Evolutionary conservation across 2,888 invertebrate species (phyloP).

Genomic region (Campoletis raptor): DNA sequence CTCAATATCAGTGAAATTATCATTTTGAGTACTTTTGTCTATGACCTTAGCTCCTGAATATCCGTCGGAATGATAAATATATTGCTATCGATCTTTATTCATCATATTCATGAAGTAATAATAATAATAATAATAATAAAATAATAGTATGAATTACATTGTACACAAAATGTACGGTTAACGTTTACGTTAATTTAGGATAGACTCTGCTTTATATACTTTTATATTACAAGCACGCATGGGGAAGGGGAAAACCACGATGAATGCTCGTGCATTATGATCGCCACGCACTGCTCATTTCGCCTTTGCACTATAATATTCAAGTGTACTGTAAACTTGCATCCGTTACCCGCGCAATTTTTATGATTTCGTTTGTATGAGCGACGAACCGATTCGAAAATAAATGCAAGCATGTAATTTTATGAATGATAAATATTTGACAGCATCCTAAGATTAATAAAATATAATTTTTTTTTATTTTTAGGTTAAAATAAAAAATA

Average conservation of each 20-base stretch:
- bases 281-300: conserved; percentile 52
- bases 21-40: too few species aligned
- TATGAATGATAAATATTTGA: neutral
- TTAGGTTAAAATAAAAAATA: neutral
- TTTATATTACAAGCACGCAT: conserved; percentile 4
- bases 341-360: conserved; percentile 48
- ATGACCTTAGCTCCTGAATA: neutral
- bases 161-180: neutral
- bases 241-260: conserved; percentile 36
- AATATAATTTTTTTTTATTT: neutral
- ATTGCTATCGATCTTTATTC: neutral
- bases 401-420: neutral
- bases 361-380: conserved; percentile 42
- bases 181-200: neutral
- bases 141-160: neutral
- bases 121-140: neutral
- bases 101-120: neutral
- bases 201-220: conserved; percentile 1
- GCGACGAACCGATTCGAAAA: conserved; percentile 54
- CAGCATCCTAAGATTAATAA: neutral
- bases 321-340: conserved; percentile 12
- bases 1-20: too few species aligned
- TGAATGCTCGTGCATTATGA: conserved; percentile 28
- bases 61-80: neutral
- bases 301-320: conserved; percentile 8